Evolutionary conservation across 2,113 vertebrate species (phyloP).

Genomic region (Raja brachyura): DNA sequence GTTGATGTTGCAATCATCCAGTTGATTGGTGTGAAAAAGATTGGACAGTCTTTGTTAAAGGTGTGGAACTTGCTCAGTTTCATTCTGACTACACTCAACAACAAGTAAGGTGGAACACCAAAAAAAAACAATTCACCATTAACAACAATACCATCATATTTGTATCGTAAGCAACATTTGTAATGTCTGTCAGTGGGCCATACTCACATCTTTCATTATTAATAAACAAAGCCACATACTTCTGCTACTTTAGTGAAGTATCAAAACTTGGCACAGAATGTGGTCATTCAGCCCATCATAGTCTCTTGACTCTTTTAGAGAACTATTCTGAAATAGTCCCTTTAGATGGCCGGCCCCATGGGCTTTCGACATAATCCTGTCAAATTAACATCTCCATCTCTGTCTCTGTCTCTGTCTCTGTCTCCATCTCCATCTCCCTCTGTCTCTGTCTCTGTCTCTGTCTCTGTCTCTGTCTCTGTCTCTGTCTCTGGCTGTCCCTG

Average conservation of each 20-base stretch:
- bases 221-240: background rate
- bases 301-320: background rate
- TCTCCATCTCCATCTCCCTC: background rate
- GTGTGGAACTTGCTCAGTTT: background rate
- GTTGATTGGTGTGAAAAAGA: background rate
- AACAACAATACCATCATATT: background rate
- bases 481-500: background rate
- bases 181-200: background rate
- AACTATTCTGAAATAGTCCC: background rate
- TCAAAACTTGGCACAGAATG: background rate
- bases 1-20: background rate
- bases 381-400: background rate
- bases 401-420: background rate
- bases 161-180: background rate
- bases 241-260: background rate
- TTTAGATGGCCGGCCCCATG: background rate
- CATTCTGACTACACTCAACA: background rate
- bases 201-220: background rate
- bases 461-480: background rate
- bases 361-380: background rate
- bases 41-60: background rate
- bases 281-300: background rate
- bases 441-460: background rate
- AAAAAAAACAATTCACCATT: background rate
- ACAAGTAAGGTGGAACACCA: background rate